A percentile compares a stretch with the other conserved stretches of the same genome.
Conservation (phyloP, 2,113 vertebrate genomes). For the Psophia crepitans region DNA sequence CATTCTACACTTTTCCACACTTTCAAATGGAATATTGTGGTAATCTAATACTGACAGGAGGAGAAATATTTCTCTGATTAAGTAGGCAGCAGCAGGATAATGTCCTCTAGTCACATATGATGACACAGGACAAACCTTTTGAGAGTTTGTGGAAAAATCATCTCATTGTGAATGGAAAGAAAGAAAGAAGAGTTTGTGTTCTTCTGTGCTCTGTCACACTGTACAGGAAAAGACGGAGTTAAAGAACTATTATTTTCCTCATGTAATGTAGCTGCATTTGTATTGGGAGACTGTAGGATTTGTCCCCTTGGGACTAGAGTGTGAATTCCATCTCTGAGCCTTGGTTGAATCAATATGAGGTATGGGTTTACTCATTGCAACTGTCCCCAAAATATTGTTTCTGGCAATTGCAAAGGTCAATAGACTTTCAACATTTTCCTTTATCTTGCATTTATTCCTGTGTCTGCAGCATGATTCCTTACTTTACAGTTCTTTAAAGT, state of each 20-base stretch:
- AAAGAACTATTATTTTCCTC: background rate
- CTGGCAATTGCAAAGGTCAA: slow-evolving; percentile 12
- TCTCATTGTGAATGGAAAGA: background rate
- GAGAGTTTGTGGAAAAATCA: background rate
- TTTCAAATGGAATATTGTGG: fast-evolving
- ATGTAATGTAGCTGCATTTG: background rate
- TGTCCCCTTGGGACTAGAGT: background rate
- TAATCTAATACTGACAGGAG: background rate
- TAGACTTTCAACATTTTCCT: background rate
- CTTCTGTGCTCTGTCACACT: background rate
- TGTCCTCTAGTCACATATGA: background rate
- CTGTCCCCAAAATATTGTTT: slow-evolving; percentile 1
- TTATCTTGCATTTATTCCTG: background rate
- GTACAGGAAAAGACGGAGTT: background rate
- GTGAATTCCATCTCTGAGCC: background rate
- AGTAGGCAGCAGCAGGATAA: background rate
- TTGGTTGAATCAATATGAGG: background rate
- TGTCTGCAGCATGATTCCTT: background rate
- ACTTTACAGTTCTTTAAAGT: background rate
- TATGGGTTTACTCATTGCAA: background rate
- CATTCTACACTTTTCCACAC: background rate
- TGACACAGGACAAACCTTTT: background rate
- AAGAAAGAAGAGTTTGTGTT: background rate
- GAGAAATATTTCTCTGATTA: background rate
- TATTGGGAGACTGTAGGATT: background rate